A percentile compares a stretch with the other conserved stretches of the same genome.
Evolutionary conservation across 2,113 vertebrate species (phyloP).

Genomic region (human (Homo sapiens)): GRCh38 chr2:36207001-36207500

Average conservation of each 20-base stretch:
- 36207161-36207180: constrained; percentile 67
- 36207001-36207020: constrained; percentile 46
- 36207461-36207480: constrained; percentile 51
- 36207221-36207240: constrained; percentile 65
- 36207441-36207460: constrained; percentile 68
- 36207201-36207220: constrained; percentile 61
- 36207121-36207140: constrained; percentile 76
- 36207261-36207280: constrained; percentile 70
- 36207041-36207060: constrained; percentile 49
- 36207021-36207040: constrained; percentile 66
- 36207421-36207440: constrained; percentile 75
- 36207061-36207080: constrained; percentile 55
- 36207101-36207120: constrained; percentile 74
- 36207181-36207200: constrained; percentile 64
- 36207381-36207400: constrained; percentile 55
- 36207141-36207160: constrained; percentile 60
- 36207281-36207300: constrained; percentile 77
- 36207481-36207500: constrained; percentile 65
- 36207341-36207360: constrained; percentile 77
- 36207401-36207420: constrained; percentile 58
- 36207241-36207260: constrained; percentile 54
- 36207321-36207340: constrained; percentile 18
- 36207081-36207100: constrained; percentile 64
- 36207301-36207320: constrained; percentile 75
- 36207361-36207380: constrained; percentile 72